Evolutionary conservation across 2,888 invertebrate species (phyloP), one percentile per base, ranked within the genome.

Genomic region (Amphipoea lucens): DNA sequence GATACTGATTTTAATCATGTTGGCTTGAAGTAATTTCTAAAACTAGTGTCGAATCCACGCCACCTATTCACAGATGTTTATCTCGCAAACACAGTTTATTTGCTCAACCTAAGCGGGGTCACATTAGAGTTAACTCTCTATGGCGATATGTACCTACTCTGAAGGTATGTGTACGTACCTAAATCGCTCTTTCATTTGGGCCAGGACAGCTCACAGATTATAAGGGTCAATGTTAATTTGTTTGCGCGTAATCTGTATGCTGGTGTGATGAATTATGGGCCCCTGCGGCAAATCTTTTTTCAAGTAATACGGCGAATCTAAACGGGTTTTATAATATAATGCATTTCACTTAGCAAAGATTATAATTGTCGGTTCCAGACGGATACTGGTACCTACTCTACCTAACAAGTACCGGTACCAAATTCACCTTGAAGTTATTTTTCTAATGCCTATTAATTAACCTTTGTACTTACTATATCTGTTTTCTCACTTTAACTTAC

Each of bases 151-250:
- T 71, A 45, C 42, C 3, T 63, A 63, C 11, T 71, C 5, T 12
- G n/a, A 51, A n/a, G 14, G 36, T 48, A n/a, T 40, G 67, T 76
- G 36, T 48, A n/a, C n/a, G 67, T 76, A 45, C 42, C 60, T 76
- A 79, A 76, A 85, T 78, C 78, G 71, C 65, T 75, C 79, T 85
- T 80, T 79, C 82, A 74, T 83, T 83, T 81, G 67, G 63, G 71
- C 65, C 69, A 78, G 74, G 78, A 79, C 71, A 75, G 79, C 76
- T 84, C 62, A 65, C 74, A 78, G 81, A 84, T 84, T 83, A 85
- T 78, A 70, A 80, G 80, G 84, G 86, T 84, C 80, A 71, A 74
- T 65, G 76, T 76, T 84, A 86, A 79, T 87, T 87, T 81, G 77
- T 82, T 79, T 82, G 68, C 48, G n/a, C 60, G 71, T 82, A 80